A percentile compares a stretch with the other conserved stretches of the same genome.
Evolutionary conservation across 2,888 invertebrate genomes (phyloP).

Genomic region (Capitulum mitella): DNA sequence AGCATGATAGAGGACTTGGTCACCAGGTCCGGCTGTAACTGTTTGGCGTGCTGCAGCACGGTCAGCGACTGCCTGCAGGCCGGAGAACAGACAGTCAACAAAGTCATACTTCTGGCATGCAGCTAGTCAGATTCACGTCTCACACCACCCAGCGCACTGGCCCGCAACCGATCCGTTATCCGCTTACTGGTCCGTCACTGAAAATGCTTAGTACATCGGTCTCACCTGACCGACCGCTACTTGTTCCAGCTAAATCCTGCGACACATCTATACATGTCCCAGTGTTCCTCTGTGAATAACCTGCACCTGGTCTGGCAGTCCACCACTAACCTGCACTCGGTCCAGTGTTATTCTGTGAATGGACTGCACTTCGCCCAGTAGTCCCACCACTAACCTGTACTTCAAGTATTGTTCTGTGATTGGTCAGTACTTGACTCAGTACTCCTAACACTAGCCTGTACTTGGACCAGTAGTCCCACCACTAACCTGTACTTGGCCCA

Average conservation of each 20-base stretch:
- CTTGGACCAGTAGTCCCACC: too few relatives aligned
- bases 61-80: conserved; percentile 63
- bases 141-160: neutral
- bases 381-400: too few relatives aligned
- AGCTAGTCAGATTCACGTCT: too few relatives aligned
- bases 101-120: too few relatives aligned
- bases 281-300: neutral
- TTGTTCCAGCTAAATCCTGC: too few relatives aligned
- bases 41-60: conserved; percentile 73
- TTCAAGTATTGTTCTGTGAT: too few relatives aligned
- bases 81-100: too few relatives aligned
- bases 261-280: too few relatives aligned
- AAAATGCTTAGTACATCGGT: conserved; percentile 81
- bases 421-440: neutral
- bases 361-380: too few relatives aligned
- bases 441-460: too few relatives aligned
- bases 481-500: conserved; percentile 71
- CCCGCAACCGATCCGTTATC: neutral
- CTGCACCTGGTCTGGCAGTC: neutral
- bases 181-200: conserved; percentile 29
- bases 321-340: conserved; percentile 60
- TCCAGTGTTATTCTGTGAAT: conserved; percentile 84
- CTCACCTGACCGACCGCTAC: conserved; percentile 60
- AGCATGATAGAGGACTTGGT: conserved; percentile 99
- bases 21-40: conserved; percentile 65